Percentiles rank a stretch among this genome's conserved stretches.
These are phyloP conservation scores for Xyrauchen texanus DNA, from an alignment of 2,113 vertebrate genomes.

Conservation along the genomic window DNA sequence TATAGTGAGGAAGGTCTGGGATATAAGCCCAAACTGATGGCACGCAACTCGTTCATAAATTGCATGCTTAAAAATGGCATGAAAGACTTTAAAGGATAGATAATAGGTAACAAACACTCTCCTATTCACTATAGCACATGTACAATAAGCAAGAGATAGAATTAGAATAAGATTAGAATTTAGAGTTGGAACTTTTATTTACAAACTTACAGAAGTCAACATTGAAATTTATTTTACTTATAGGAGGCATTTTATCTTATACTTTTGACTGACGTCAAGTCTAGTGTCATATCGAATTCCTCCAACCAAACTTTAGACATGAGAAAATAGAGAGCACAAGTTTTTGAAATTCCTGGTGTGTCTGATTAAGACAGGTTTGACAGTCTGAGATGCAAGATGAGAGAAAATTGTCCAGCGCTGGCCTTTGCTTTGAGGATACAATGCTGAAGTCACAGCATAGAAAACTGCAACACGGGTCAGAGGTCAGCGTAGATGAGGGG, in stretches of 20 bases:
- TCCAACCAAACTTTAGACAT: neutral
- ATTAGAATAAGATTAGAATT: neutral
- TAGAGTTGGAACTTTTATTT: too few relatives aligned
- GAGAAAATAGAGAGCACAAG: neutral
- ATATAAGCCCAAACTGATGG: constrained; percentile 2
- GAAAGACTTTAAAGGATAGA: neutral
- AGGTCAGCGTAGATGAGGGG: constrained; percentile 22
- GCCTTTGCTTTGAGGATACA: constrained; percentile 28
- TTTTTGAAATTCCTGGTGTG: neutral
- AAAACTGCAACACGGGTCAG: constrained; percentile 42
- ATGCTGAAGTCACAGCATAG: constrained; percentile 41
- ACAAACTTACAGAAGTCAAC: too few relatives aligned
- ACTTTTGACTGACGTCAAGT: too few relatives aligned
- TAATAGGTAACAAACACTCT: neutral
- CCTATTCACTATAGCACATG: neutral
- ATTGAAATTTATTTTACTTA: too few relatives aligned
- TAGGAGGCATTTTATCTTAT: too few relatives aligned
- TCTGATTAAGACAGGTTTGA: neutral
- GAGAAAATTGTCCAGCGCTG: constrained; percentile 45
- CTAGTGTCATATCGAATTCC: too few relatives aligned
- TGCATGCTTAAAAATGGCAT: neutral
- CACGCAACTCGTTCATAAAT: neutral
- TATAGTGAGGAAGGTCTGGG: constrained; percentile 34
- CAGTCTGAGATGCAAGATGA: neutral
- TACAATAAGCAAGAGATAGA: neutral